These are phyloP conservation scores for Agriopis aurantiaria DNA, from an alignment of 2,888 invertebrate species.

Conservation along the genomic window DNA sequence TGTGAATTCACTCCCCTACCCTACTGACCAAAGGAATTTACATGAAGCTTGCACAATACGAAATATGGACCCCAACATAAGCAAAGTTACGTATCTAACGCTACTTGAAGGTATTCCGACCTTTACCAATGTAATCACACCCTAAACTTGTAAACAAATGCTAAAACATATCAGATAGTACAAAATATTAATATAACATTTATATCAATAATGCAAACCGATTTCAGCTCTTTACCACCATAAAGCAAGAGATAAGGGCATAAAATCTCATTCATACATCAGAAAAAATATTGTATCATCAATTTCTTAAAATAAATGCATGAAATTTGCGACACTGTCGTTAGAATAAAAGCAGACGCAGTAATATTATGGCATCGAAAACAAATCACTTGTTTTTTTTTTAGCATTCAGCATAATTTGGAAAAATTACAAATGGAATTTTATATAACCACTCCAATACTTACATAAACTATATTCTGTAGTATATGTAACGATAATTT, in stretches of 20 bases:
- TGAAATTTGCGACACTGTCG: conserved; percentile 25
- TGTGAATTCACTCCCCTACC: conserved; percentile 23
- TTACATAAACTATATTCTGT: conserved; percentile 8
- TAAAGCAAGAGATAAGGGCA: conserved; percentile 19
- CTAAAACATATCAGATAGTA: conserved; percentile 14
- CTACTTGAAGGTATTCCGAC: conserved; percentile 23
- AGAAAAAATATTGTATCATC: conserved; percentile 12
- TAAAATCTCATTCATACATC: conserved; percentile 14
- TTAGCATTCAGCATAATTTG: not conserved
- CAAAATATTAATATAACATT: conserved; percentile 17
- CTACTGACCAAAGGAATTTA: conserved; percentile 27
- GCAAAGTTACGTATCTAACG: conserved; percentile 29
- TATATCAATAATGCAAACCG: conserved; percentile 21
- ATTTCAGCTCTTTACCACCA: conserved; percentile 2
- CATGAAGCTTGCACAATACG: conserved; percentile 42
- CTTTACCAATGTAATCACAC: not conserved
- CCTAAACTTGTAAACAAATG: conserved; percentile 6
- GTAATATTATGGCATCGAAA: conserved; percentile 30
- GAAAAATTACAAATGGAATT: conserved; percentile 7
- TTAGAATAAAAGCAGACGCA: conserved; percentile 7
- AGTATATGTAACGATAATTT: not conserved
- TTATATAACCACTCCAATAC: conserved; percentile 14
- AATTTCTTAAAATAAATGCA: conserved; percentile 36
- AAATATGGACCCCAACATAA: conserved; percentile 59
- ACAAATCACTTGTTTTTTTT: conserved; percentile 10